Evolutionary conservation across 1,140 invertebrate genomes (phyloP), one percentile per base, ranked within the genome.

Genomic region (Hycleus phaleratus): DNA sequence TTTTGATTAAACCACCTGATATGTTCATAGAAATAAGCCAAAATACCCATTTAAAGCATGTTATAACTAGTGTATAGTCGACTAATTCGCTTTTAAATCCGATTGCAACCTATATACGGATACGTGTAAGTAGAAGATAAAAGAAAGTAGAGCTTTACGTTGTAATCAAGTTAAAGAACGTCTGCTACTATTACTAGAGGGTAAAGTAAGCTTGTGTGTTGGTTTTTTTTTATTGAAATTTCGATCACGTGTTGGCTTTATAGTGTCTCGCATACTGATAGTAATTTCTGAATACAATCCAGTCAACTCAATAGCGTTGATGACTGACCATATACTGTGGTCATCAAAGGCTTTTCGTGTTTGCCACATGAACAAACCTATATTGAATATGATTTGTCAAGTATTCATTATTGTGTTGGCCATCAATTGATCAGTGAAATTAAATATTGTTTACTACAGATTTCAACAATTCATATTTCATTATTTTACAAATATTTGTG

Each of bases 121-220:
- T 32, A 32, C 32, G 42, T 45, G 51, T 53, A 38, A 45, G 44
- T 40, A 42, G 18, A 26, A 24, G 51, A 53, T 53, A 53, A 53
- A 53, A 53, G 51, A 53, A 53, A 53, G 42, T 11, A 26, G 51
- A 53, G 42, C 51, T 53, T 53, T 25, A 38, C 26, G 51, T 46
- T 24, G 51, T 53, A 53, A 53, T 53, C 51, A 53, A 53, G 51
- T 53, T 53, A 53, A 53, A 53, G 51, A 53, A 53, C 51, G 51
- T 53, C 51, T 53, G 48, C 26, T 49, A 45, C 32, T 32, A 32
- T 32, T 32, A 32, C 32, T 32, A 32, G 32, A 32, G 32, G 32
- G 32, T 32, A 32, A 32, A 7, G 32, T 44, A 44, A 44, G 50
- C 43, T 52, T 43, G 51, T 38, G 51, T 26, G 32, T 53, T 44